Evolutionary conservation across 2,113 vertebrate species (phyloP).

Genomic region (Tetraodon nigroviridis): DNA sequence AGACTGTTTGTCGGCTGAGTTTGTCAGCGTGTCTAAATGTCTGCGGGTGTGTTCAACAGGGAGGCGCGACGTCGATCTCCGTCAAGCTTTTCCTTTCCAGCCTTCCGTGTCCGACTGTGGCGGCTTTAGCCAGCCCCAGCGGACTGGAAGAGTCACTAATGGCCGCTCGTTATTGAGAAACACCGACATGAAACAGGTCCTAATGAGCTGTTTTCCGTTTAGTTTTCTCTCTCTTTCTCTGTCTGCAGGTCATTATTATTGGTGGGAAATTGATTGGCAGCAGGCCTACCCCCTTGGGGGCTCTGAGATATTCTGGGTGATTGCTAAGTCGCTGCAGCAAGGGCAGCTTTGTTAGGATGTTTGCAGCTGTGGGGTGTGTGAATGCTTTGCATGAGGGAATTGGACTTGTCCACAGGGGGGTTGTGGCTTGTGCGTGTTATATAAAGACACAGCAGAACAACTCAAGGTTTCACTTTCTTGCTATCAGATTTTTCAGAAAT

Average conservation of each 20-base stretch:
- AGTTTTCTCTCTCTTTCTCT: constrained; percentile 34
- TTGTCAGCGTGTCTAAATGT: background rate
- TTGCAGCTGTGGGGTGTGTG: constrained; percentile 28
- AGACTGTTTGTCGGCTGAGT: background rate
- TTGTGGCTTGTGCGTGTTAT: background rate
- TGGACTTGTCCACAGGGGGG: background rate
- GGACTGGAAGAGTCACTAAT: constrained; percentile 60
- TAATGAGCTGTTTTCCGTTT: constrained; percentile 68
- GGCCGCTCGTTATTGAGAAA: constrained; percentile 61
- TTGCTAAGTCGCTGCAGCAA: constrained; percentile 43
- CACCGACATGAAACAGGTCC: constrained; percentile 54
- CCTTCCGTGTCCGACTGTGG: constrained; percentile 5
- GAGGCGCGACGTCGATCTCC: constrained; percentile 52
- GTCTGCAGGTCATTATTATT: constrained; percentile 52
- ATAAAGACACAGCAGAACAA: background rate
- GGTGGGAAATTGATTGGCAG: constrained; percentile 67
- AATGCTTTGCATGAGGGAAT: constrained; percentile 10
- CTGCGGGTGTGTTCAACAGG: constrained; percentile 10
- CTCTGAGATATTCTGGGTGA: constrained; percentile 39
- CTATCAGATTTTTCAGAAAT: background rate
- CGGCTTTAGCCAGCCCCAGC: constrained; percentile 28
- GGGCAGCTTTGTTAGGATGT: constrained; percentile 45
- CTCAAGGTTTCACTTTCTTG: background rate
- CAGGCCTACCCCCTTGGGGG: constrained; percentile 26
- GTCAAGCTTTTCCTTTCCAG: constrained; percentile 30